Percentiles rank a stretch among this genome's conserved stretches.
Conservation (phyloP, 2,888 invertebrate genomes). For the Phrixothrix hirtus region DNA sequence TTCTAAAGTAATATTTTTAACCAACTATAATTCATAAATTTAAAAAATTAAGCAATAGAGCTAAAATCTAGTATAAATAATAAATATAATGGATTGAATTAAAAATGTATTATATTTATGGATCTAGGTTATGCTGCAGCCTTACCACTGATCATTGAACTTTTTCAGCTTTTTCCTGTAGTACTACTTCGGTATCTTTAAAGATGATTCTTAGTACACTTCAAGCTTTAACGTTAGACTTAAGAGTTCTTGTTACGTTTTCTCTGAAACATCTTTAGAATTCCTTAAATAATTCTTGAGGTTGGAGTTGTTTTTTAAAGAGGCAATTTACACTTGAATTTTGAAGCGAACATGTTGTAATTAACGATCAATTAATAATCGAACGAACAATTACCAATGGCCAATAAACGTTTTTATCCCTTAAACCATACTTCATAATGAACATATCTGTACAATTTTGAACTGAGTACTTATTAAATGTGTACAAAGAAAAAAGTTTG, state of each 20-base stretch:
- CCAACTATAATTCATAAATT: no score
- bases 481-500: no score
- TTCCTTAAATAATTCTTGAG: slow-evolving; percentile 5
- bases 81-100: no score
- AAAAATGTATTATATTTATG: not conserved
- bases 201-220: slow-evolving; percentile 13
- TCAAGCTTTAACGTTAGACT: slow-evolving; percentile 10
- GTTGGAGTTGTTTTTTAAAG: not conserved
- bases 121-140: not conserved
- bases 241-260: slow-evolving; percentile 13
- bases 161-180: slow-evolving; percentile 7
- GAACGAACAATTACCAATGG: no score
- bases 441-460: no score
- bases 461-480: no score
- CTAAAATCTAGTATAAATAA: no score
- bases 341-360: not conserved
- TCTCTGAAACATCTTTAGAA: slow-evolving; percentile 1
- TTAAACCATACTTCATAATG: no score
- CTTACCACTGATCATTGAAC: not conserved
- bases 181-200: slow-evolving; percentile 10
- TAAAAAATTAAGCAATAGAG: no score
- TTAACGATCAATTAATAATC: not conserved
- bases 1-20: no score
- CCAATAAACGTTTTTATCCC: no score
- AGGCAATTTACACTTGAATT: not conserved